Conservation (phyloP, 2,888 invertebrate genomes). For the Agriotes lineatus region DNA sequence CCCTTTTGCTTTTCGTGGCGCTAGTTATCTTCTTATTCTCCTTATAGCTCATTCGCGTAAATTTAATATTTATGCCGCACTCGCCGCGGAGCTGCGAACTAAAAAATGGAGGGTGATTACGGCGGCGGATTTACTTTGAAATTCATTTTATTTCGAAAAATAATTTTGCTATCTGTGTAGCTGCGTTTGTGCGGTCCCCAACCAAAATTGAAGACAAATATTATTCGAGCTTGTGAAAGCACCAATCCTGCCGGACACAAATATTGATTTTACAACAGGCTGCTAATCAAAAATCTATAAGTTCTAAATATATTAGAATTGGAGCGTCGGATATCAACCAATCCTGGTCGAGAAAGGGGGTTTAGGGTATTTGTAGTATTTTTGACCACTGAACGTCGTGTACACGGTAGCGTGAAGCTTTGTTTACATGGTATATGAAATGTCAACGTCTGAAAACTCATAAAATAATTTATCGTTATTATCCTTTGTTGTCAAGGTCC, state of each 20-base stretch:
- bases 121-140: neutral
- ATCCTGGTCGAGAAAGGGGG: no score
- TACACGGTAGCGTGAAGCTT: slow-evolving; percentile 7
- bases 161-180: neutral
- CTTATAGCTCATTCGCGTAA: no score
- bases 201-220: slow-evolving; percentile 25
- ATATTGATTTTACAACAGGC: slow-evolving; percentile 19
- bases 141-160: neutral
- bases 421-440: slow-evolving; percentile 11
- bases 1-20: neutral
- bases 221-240: slow-evolving; percentile 21
- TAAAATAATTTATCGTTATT: neutral
- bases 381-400: neutral
- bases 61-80: no score
- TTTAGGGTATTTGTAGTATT: no score
- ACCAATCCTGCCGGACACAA: slow-evolving; percentile 13
- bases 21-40: neutral
- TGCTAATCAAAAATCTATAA: slow-evolving; percentile 16
- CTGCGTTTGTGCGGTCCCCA: neutral
- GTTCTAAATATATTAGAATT: slow-evolving; percentile 16
- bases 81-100: no score
- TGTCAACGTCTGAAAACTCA: slow-evolving; percentile 1
- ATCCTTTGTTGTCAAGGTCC: no score
- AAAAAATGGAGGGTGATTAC: no score
- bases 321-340: neutral